Evolutionary conservation across 2,797 vertebrate species (phyloP).

Genomic region (Halcyon leucocephala): DNA sequence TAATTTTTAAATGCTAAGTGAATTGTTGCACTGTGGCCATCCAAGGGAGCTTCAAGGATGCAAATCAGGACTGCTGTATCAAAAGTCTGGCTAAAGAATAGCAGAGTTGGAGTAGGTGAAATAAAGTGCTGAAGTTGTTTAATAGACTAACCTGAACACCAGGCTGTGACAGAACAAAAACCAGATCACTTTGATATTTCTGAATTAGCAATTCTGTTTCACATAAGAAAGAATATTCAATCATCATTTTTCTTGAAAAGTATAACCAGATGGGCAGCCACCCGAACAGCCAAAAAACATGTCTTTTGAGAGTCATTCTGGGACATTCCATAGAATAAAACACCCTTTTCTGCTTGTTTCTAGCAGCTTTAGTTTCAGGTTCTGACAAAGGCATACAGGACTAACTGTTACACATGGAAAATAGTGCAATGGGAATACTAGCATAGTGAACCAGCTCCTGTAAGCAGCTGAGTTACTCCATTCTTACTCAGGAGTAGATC

Average conservation of each 20-base stretch:
- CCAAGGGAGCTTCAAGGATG: neutral
- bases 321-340: constrained; percentile 48
- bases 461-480: neutral
- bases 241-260: constrained; percentile 68
- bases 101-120: constrained; percentile 35
- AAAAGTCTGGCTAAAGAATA: constrained; percentile 25
- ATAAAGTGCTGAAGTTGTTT: constrained; percentile 59
- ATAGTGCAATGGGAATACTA: constrained; percentile 8
- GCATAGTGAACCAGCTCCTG: constrained; percentile 18
- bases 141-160: constrained; percentile 66
- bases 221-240: constrained; percentile 67
- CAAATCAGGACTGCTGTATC: neutral
- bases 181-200: constrained; percentile 70
- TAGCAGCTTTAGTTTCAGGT: constrained; percentile 50
- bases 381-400: constrained; percentile 26
- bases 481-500: neutral
- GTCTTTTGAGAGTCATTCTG: constrained; percentile 53
- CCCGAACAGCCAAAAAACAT: constrained; percentile 60
- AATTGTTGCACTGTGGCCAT: neutral
- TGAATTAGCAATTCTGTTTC: constrained; percentile 73
- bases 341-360: constrained; percentile 34
- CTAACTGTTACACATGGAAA: constrained; percentile 10
- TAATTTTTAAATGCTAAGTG: neutral
- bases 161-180: constrained; percentile 73
- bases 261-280: constrained; percentile 70